phyloP scores from a whole-genome alignment of 2,888 invertebrate genomes.

The Cheilosia scutellata region DNA sequence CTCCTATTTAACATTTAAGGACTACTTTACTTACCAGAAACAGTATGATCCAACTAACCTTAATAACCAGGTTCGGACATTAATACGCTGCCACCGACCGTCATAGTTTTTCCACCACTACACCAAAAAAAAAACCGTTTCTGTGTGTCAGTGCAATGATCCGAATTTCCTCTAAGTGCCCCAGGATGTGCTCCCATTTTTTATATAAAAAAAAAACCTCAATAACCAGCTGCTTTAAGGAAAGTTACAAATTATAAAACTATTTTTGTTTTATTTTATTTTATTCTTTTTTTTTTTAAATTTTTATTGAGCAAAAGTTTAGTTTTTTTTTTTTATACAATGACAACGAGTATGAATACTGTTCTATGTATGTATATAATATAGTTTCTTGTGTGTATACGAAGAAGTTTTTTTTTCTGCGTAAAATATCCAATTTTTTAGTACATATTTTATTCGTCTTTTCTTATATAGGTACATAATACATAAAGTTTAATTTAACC shows the following conservation, averaged over 20 bases:
- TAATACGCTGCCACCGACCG: too few species aligned
- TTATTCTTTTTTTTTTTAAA: constrained; percentile 23
- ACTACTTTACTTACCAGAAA: too few species aligned
- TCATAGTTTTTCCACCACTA: too few species aligned
- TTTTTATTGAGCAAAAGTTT: constrained; percentile 66
- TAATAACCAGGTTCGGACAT: too few species aligned
- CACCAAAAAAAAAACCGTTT: too few species aligned
- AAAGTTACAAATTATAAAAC: constrained; percentile 43
- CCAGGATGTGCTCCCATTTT: too few species aligned
- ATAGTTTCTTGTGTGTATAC: constrained; percentile 54
- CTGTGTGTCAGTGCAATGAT: too few species aligned
- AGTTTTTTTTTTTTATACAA: constrained; percentile 62
- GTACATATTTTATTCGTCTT: constrained; percentile 20
- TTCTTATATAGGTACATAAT: neutral
- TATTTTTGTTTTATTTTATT: constrained; percentile 18
- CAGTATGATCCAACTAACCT: too few species aligned
- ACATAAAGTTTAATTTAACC: constrained; percentile 5
- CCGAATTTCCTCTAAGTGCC: too few species aligned
- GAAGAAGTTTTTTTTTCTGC: constrained; percentile 31
- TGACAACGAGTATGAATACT: constrained; percentile 71
- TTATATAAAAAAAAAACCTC: too few species aligned
- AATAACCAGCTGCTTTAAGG: neutral
- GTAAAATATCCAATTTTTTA: constrained; percentile 55
- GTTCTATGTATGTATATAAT: constrained; percentile 62
- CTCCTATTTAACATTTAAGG: too few species aligned